Evolutionary conservation across 2,888 invertebrate species (phyloP).

Genomic region (Noctua fimbriata): DNA sequence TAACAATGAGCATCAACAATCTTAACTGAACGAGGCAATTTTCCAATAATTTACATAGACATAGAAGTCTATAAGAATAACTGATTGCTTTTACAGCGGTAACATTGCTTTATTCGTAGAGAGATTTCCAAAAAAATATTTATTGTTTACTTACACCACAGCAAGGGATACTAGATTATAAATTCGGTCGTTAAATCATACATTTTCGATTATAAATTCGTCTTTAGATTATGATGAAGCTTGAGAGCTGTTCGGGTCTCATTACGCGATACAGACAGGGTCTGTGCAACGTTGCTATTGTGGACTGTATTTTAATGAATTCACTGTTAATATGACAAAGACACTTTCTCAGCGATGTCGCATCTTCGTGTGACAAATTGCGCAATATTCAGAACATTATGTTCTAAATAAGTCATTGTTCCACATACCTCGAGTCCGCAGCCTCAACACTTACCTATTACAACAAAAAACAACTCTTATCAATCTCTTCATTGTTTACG

Average conservation of each 20-base stretch:
- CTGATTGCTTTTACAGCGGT: not conserved
- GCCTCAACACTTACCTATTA: slow-evolving; percentile 57
- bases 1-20: slow-evolving; percentile 68
- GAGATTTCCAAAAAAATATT: slow-evolving; percentile 43
- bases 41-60: slow-evolving; percentile 29
- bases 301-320: slow-evolving; percentile 76
- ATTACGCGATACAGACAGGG: slow-evolving; percentile 63
- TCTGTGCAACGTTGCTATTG: slow-evolving; percentile 71
- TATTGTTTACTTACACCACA: slow-evolving; percentile 58
- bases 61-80: slow-evolving; percentile 4
- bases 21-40: slow-evolving; percentile 50
- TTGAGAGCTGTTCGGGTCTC: slow-evolving; percentile 68
- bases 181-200: slow-evolving; percentile 60
- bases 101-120: slow-evolving; percentile 1
- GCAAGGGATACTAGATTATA: slow-evolving; percentile 70
- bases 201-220: slow-evolving; percentile 66
- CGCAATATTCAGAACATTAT: slow-evolving; percentile 77
- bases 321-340: slow-evolving; percentile 69
- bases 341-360: slow-evolving; percentile 81
- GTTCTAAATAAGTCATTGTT: slow-evolving; percentile 78
- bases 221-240: slow-evolving; percentile 68
- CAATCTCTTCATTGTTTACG: slow-evolving; percentile 80
- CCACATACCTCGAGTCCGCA: slow-evolving; percentile 58
- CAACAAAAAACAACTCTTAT: slow-evolving; percentile 76
- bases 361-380: slow-evolving; percentile 80